Percentiles rank a stretch among this genome's conserved stretches.
These are phyloP conservation scores for Mixornis gularis DNA, from an alignment of 2,113 vertebrate species.

Conservation along the genomic window DNA sequence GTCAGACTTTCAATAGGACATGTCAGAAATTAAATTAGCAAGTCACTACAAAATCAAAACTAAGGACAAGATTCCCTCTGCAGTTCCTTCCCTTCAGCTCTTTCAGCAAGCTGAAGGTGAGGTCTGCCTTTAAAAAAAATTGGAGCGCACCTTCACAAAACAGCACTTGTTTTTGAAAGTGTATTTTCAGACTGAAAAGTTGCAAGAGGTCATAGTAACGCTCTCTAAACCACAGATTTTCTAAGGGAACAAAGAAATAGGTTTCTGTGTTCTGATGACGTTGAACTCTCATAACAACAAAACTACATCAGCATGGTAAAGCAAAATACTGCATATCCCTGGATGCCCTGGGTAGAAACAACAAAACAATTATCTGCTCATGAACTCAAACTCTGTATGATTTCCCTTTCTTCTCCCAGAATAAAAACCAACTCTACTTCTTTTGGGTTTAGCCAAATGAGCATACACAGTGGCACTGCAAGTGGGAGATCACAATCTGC, in stretches of 20 bases:
- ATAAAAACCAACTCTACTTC: neutral
- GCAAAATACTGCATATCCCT: neutral
- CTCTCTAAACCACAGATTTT: neutral
- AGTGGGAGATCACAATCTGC: neutral
- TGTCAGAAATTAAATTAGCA: neutral
- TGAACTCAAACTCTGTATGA: neutral
- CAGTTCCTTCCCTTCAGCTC: neutral
- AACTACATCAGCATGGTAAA: neutral
- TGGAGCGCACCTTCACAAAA: neutral
- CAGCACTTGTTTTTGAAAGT: neutral
- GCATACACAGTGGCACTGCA: neutral
- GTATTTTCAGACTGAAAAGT: neutral
- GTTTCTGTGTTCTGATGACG: neutral
- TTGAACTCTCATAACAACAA: neutral
- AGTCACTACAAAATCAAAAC: neutral
- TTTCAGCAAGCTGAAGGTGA: neutral
- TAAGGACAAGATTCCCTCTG: neutral
- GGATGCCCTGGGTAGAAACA: neutral
- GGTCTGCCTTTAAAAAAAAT: neutral
- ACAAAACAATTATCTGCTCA: neutral
- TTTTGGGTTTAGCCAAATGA: neutral
- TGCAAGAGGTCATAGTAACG: neutral
- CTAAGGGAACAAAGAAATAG: neutral
- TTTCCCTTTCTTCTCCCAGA: neutral
- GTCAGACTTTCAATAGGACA: neutral